phyloP scores from a whole-genome alignment of 2,113 vertebrate species.

The Melanerpes formicivorus region DNA sequence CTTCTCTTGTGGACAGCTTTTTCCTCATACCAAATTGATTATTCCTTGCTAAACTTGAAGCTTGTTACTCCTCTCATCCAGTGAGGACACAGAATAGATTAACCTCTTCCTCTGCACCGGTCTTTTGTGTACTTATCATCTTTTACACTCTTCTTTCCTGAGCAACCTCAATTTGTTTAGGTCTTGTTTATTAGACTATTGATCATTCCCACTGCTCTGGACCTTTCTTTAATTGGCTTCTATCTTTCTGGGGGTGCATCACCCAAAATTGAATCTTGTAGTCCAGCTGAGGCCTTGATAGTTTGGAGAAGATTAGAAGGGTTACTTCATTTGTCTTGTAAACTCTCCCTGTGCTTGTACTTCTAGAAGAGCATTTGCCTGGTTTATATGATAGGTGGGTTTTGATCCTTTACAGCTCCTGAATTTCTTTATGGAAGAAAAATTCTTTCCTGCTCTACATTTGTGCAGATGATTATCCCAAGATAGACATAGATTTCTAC shows the following conservation, averaged over 20 bases:
- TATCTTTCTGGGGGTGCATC: background rate
- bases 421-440: background rate
- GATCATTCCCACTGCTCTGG: background rate
- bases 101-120: background rate
- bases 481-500: background rate
- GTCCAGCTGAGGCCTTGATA: background rate
- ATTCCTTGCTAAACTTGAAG: background rate
- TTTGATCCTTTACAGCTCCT: background rate
- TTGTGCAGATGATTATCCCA: background rate
- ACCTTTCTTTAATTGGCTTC: background rate
- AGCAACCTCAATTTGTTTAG: background rate
- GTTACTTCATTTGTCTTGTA: background rate
- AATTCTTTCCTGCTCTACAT: background rate
- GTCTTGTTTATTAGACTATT: background rate
- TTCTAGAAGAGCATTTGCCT: background rate
- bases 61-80: background rate
- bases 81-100: background rate
- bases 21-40: background rate
- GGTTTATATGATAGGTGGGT: fast-evolving
- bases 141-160: background rate
- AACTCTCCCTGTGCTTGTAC: background rate
- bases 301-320: background rate
- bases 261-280: background rate
- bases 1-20: background rate
- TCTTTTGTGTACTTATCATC: background rate